Base-by-base conservation (phyloP, 2,888 invertebrate genomes). In the Apotomis capreana region DNA sequence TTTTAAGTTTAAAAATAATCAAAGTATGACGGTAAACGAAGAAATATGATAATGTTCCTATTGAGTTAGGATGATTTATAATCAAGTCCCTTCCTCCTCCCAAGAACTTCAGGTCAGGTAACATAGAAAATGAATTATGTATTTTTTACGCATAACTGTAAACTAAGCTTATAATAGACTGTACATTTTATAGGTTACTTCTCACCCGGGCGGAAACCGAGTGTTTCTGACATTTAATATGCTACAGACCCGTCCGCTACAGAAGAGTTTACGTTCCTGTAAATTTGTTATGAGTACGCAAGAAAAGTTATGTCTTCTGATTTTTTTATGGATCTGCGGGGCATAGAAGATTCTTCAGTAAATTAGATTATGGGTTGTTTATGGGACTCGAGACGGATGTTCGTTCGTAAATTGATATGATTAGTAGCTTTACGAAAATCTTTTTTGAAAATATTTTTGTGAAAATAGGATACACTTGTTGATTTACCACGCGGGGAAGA, bases 241-340 rank as follows among this genome's bases (percentile, higher is more conserved):
- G 61, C 55, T 49, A 54, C 69, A 26, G 57, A n/a, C 44, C 15
- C 57, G 62, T n/a, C 54, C 26, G 44, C 8, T 26, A 8, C 10
- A 68, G 4, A 13, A 60, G 9, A 44, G 37, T 49, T 51, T 59
- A 60, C 40, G 55, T 57, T 44, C 9, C 5, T 5, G 37, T 70
- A 46, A 54, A 70, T 65, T 59, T 46, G 52, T 70, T 65, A 70
- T 70, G 70, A 70, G 65, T 4, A 15, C 60, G 40, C 46, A 54
- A 44, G n/a, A 15, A 46, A 70, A 70, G 15, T 64, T 64, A 70
- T 26, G 59, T 5, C 57, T 63, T 62, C 57, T 58, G 52, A 69
- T 63, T 63, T 69, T 63, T 49, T 69, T n/a, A 57, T 40, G 40
- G 51, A 15, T 51, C 26, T 9, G n/a, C 15, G 44, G 59, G 52